Evolutionary conservation across 2,888 invertebrate genomes (phyloP).

Genomic region (Dolichopus griseipennis): DNA sequence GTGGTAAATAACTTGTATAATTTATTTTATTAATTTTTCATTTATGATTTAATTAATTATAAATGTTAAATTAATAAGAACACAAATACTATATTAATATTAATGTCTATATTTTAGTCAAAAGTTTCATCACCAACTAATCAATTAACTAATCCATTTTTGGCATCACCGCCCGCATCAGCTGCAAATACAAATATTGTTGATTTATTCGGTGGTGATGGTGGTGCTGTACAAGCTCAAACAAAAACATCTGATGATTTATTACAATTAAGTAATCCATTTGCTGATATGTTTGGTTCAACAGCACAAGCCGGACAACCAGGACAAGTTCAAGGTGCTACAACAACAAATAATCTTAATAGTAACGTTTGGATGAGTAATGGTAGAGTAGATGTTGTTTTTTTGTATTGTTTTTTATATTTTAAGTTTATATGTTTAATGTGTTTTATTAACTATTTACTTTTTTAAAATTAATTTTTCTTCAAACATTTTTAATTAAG

Average conservation of each 20-base stretch:
- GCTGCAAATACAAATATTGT: constrained; percentile 56
- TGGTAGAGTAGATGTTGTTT: constrained; percentile 45
- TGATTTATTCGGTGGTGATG: constrained; percentile 61
- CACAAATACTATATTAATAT: constrained; percentile 17
- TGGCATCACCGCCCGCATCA: constrained; percentile 57
- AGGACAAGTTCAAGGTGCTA: constrained; percentile 29
- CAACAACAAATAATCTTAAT: neutral
- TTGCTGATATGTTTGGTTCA: constrained; percentile 72
- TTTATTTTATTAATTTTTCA: no score
- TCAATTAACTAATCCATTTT: constrained; percentile 56
- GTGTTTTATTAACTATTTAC: no score
- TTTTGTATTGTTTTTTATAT: constrained; percentile 24
- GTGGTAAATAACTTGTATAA: constrained; percentile 44
- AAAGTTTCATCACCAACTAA: constrained; percentile 70
- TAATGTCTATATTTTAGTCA: constrained; percentile 44
- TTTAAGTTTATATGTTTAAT: neutral
- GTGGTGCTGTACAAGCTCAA: constrained; percentile 41
- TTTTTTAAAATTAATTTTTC: no score
- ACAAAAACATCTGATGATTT: constrained; percentile 80
- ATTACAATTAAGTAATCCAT: constrained; percentile 82
- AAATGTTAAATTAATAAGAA: constrained; percentile 8
- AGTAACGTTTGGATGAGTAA: constrained; percentile 47
- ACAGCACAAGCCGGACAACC: constrained; percentile 34
- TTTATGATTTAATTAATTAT: neutral
- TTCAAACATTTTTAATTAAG: no score